Evolutionary conservation across 2,113 vertebrate genomes (phyloP), one percentile per base, ranked within the genome.

Genomic region (Emydura subglobosa): DNA sequence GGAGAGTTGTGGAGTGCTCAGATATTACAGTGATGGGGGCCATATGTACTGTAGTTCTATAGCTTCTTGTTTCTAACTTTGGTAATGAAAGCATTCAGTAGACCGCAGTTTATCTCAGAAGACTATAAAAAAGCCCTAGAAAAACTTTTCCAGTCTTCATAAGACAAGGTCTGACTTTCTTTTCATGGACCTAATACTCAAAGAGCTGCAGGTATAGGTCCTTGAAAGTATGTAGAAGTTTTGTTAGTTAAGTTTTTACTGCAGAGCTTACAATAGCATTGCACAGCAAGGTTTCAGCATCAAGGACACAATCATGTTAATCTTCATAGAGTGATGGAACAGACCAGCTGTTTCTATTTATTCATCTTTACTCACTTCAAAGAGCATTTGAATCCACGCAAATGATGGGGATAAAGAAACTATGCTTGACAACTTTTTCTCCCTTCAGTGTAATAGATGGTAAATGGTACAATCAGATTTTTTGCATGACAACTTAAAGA

Each of bases 331-430:
- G 25, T 89, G 86, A 93, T 50, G 91, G 80, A 90, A 83, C 24
- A 90, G 49, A 92, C 19, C 29, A 91, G 82, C 86, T 88, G 83
- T 85, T 97, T 97, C 59, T 82, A 79, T 90, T 97, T 97, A 68
- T 94, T 95, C 91, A 91, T 96, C 74, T 95, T 68, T 86, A 53
- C 19, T 95, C 53, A 88, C 94, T 97, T 90, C 82, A 90, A 87
- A 79, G 83, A 92, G 4, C 44, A 76, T 96, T 86, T 86, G 83
- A 86, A 93, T 94, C 57, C 39, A 44, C 79, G 88, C 47, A 93
- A 95, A 93, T 95, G n/a, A 95, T 86, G 83, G 83, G 83, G 95
- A 87, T 96, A 93, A 96, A 95, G 81, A 95, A 97, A 97, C 59
- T 53, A 47, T 49, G 12, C 89, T 91, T 95, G 92, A 84, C 79